Base-by-base conservation (phyloP, 2,113 vertebrate species). In the Notiomystis cincta region DNA sequence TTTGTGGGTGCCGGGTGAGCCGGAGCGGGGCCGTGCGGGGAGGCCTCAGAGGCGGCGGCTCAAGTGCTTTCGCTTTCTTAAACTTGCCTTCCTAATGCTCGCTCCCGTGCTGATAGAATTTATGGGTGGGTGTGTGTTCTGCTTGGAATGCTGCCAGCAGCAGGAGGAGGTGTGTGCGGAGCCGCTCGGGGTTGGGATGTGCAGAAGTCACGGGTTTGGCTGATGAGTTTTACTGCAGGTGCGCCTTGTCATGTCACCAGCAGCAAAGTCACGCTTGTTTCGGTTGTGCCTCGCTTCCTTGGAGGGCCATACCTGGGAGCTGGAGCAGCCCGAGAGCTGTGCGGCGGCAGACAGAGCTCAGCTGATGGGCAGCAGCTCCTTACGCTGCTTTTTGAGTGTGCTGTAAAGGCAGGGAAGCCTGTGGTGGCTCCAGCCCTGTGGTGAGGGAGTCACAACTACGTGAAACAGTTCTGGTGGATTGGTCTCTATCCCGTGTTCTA, bases 141-240 rank as follows among this genome's bases (percentile, higher is more conserved):
- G 35, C 48, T 30, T 27, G 14, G 80, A 33, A 5, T 1, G 0
- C 6, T 13, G 3, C 53, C 24, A 33, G 67, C 40, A 5, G 27
- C 71, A 23, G 11, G 79, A 7, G 65, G 44, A 0, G 62, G 22
- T 15, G 72, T 17, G 70, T 45, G 70, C 8, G 2, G 30, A 3
- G 4, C 51, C 53, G 0, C 66, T 35, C 3, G 10, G 17, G 20
- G 28, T 71, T 18, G 25, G 47, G 30, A 2, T 2, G 5, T 2
- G 0, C 50, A 1, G 11, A 18, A 60, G 58, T 15, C 58, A 7
- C 30, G 47, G 50, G 15, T 33, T 23, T 7, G 78, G 50, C 53
- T 3, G 6, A 1, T 13, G 16, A 0, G 24, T 10, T 33, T n/a
- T 15, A 1, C 38, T 27, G 57, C 66, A 2, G 3, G 66, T 2